Percentiles rank a stretch among this genome's conserved stretches.
Conservation (phyloP, 2,797 vertebrate genomes). For the Acanthopagrus latus region DNA sequence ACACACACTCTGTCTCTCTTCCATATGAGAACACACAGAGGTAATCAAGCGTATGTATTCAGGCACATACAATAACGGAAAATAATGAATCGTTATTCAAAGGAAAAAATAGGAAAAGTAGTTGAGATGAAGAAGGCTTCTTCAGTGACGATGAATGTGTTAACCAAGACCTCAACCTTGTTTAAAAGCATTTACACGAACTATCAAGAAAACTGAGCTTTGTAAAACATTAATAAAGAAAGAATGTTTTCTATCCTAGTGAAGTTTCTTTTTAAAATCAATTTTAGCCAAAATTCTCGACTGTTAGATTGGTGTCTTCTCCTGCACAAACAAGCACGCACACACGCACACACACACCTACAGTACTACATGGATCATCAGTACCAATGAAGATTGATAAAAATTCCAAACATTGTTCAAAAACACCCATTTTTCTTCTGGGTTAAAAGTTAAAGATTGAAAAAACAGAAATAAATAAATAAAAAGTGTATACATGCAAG, state of each 20-base stretch:
- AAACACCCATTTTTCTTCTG: constrained; percentile 63
- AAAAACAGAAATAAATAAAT: constrained; percentile 67
- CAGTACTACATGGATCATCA: constrained; percentile 76
- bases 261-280: constrained; percentile 25
- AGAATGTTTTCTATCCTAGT: constrained; percentile 43
- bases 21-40: constrained; percentile 81
- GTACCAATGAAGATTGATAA: constrained; percentile 73
- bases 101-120: constrained; percentile 56
- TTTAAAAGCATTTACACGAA: constrained; percentile 68
- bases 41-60: constrained; percentile 87
- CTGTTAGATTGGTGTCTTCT: constrained; percentile 62
- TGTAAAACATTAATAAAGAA: constrained; percentile 47
- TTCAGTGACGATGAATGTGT: constrained; percentile 58
- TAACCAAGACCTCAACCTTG: constrained; percentile 59
- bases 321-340: constrained; percentile 66
- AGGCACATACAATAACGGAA: constrained; percentile 85
- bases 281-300: constrained; percentile 58
- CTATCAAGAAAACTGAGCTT: constrained; percentile 60
- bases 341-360: constrained; percentile 66
- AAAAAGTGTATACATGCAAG: constrained; percentile 82
- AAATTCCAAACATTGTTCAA: constrained; percentile 71
- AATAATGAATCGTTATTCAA: constrained; percentile 68
- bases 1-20: constrained; percentile 66
- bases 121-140: constrained; percentile 62
- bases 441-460: constrained; percentile 68